phyloP scores from a whole-genome alignment of 2,113 vertebrate genomes.

The Ceyx melanurus region DNA sequence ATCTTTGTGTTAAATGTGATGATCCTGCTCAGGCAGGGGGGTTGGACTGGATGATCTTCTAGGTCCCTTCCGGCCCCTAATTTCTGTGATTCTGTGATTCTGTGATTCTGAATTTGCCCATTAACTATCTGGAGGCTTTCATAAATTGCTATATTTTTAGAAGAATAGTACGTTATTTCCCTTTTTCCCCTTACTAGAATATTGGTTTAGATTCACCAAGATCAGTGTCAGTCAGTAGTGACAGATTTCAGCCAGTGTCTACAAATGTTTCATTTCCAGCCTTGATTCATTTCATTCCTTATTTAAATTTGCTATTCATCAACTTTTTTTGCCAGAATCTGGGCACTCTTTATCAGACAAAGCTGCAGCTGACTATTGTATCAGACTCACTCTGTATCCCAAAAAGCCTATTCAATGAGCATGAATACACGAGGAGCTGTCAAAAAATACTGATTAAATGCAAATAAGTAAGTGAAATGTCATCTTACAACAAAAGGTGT shows the following conservation, averaged over 20 bases:
- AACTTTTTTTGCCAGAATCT: not conserved
- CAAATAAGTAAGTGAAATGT: not conserved
- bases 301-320: not conserved
- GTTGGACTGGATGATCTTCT: too few species aligned
- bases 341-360: not conserved
- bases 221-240: not conserved
- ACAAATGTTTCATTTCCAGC: not conserved
- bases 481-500: not conserved
- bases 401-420: not conserved
- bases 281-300: not conserved
- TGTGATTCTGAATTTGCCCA: not conserved
- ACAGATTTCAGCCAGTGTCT: not conserved
- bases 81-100: too few species aligned
- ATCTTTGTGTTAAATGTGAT: not conserved
- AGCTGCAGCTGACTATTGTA: not conserved
- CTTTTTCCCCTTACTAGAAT: not conserved
- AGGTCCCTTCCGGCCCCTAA: too few species aligned
- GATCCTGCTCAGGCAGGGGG: too few species aligned
- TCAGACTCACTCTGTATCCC: not conserved
- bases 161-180: fast-evolving
- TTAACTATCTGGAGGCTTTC: not conserved
- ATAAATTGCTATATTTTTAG: not conserved
- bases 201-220: not conserved
- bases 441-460: not conserved
- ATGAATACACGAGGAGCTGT: not conserved